Evolutionary conservation across 2,113 vertebrate species (phyloP).

Genomic region (Aphyosemion australe): DNA sequence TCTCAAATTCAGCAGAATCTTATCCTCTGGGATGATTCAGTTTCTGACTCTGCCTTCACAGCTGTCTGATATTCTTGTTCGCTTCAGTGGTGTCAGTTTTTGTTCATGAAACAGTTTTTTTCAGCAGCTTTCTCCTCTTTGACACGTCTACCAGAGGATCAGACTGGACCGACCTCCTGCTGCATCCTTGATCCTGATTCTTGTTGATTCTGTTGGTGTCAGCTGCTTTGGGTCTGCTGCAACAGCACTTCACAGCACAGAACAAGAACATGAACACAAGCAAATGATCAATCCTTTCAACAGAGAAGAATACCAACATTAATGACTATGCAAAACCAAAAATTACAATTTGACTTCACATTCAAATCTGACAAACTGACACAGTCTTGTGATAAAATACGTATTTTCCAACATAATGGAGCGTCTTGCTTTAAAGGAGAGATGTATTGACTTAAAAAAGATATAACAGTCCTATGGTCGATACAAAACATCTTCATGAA

Average conservation of each 20-base stretch:
- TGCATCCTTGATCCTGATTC: neutral
- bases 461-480: no score
- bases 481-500: no score
- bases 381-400: no score
- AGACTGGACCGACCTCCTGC: neutral
- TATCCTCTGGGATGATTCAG: neutral
- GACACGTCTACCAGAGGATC: neutral
- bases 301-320: neutral
- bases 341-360: no score
- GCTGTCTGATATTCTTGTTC: neutral
- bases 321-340: no score
- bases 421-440: no score
- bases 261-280: conserved; percentile 5
- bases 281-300: neutral
- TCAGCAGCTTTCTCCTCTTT: neutral
- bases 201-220: conserved; percentile 19
- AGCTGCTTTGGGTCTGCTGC: conserved; percentile 26
- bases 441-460: no score
- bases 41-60: neutral
- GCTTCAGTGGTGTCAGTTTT: neutral
- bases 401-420: no score
- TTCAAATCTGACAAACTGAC: no score
- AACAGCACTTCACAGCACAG: conserved; percentile 1
- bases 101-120: neutral
- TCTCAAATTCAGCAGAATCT: neutral